Evolutionary conservation across 2,888 invertebrate genomes (phyloP), one percentile per base, ranked within the genome.

Genomic region (Prosopocoilus inquinatus): DNA sequence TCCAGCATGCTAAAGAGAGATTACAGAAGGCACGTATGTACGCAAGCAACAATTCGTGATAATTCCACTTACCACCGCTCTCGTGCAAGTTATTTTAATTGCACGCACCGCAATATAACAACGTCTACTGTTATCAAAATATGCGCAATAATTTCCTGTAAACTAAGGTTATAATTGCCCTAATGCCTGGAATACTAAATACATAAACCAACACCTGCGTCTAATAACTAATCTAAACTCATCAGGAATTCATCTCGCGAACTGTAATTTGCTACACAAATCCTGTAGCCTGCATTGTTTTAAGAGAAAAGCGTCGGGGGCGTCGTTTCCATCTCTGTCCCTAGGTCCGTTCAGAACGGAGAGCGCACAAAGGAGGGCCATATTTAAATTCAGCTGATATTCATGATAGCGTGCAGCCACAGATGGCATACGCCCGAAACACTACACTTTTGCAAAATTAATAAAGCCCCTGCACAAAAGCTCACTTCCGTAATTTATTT

Each of bases 181-280:
- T 47, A 32, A 46, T 41, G 47, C 47, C 34, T 46, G 39, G 47
- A 47, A 52, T 16, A 36, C 53, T 47, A 47, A 53, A 47, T 47
- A 53, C 39, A 53, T 53, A 53, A 47, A 53, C 53, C 59, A 53
- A 54, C 70, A 71, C 70, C 71, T 72, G 72, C 68, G 67, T 65
- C 68, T 68, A 69, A 70, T 72, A 71, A 68, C 68, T 68, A 70
- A 71, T 70, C 68, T 63, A 63, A n/a, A 62, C 72, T 73, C 69
- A 73, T 75, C 70, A 69, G 52, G 68, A 67, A 75, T 75, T 75
- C 75, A 70, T 69, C 69, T 61, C 68, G 67, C 70, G 70, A 66
- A 70, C 69, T 70, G 69, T 72, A 74, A 74, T 75, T 75, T 73
- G 72, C 71, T 71, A 67, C 69, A 67, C 68, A 70, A 69, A 70